Evolutionary conservation across 53 echinoderm and acorn worm species (phyloP), one percentile per base, ranked within the genome.

Genomic region (Henricia sp.): DNA sequence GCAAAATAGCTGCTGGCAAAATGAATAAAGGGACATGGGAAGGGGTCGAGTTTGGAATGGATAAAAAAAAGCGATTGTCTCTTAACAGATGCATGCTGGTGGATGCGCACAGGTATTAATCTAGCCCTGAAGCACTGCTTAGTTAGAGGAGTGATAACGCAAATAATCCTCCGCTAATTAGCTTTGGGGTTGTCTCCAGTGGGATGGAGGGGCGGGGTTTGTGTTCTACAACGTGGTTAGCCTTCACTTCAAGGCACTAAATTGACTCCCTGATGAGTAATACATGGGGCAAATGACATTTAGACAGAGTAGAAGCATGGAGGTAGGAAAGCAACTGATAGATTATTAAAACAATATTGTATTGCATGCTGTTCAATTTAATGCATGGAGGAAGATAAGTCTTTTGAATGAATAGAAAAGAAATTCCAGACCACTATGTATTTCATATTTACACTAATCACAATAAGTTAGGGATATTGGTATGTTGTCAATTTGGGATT

Each of bases 91-190:
- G 80, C 80, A 80, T 63, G 46, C 13, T 11, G 46, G 39, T 33
- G 46, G 80, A 63, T 80, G 80, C 64, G 80, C 48, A 62, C 80
- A 80, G 80, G 80, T 80, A 80, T 80, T 50, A 80, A 80, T 64
- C 62, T 80, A 35, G 40, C 80, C 48, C 48, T 29, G 16, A 37
- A 64, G 80, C 80, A 64, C n/a, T 43, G 46, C 23, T 23, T 62
- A 80, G 80, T 80, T 80, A 80, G n/a, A n/a, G n/a, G n/a, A n/a
- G 80, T 80, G 80, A 80, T 80, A 64, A 80, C 80, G 65, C 46
- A 64, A 33, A 48, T 80, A 80, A 80, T 80, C 80, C 63, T 0
- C 35, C 42, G 41, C 80, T 80, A 80, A 80, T 80, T 80, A 80
- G 80, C 80, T 80, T 80, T 63, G 80, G 64, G 62, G n/a, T n/a